phyloP scores from a whole-genome alignment of 2,797 vertebrate genomes.

The Pseudotriccus pelzelni region DNA sequence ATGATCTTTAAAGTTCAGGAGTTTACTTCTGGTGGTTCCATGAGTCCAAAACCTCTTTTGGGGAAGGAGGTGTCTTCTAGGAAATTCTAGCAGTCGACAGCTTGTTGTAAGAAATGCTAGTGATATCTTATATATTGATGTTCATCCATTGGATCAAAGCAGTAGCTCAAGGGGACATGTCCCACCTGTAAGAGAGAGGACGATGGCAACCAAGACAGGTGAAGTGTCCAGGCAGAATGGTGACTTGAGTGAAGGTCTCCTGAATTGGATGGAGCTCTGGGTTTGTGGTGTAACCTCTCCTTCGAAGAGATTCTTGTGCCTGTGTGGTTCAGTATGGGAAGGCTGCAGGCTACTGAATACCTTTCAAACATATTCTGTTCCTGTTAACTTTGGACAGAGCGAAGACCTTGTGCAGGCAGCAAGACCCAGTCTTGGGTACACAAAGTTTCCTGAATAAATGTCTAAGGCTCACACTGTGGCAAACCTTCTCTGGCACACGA shows the following conservation, averaged over 20 bases:
- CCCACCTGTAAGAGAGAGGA: neutral
- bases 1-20: neutral
- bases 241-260: neutral
- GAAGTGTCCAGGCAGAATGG: neutral
- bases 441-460: neutral
- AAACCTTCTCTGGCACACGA: neutral
- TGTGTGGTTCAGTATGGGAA: fast-evolving
- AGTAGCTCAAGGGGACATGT: neutral
- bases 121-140: neutral
- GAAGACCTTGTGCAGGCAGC: neutral
- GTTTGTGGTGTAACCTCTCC: neutral
- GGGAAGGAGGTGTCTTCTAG: neutral
- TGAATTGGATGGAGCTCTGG: neutral
- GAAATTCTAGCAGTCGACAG: neutral
- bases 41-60: fast-evolving
- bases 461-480: neutral
- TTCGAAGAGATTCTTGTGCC: neutral
- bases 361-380: neutral
- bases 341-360: neutral
- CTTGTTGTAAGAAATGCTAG: neutral
- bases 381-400: neutral
- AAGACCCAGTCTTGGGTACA: neutral
- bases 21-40: neutral
- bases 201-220: neutral
- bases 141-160: neutral